Percentiles rank a stretch among this genome's conserved stretches.
These are phyloP conservation scores for Azemiops feae DNA, from an alignment of 2,113 vertebrate species.

Conservation along the genomic window DNA sequence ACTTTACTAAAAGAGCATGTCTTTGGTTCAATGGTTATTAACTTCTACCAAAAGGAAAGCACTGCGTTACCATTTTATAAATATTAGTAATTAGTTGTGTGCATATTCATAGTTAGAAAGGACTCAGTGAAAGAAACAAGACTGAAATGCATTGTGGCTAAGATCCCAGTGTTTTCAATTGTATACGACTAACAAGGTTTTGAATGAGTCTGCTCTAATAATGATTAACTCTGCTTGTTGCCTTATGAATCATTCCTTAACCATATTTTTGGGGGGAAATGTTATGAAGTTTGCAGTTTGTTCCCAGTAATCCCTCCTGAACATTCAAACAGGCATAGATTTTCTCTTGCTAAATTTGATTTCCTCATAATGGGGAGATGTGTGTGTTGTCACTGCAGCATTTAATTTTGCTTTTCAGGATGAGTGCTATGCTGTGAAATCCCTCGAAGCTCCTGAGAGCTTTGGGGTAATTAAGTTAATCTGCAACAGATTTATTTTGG, in stretches of 20 bases:
- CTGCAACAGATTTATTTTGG: slow-evolving; percentile 61
- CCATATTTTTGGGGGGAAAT: neutral
- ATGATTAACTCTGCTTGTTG: neutral
- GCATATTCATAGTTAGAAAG: neutral
- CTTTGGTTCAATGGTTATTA: neutral
- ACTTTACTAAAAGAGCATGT: neutral
- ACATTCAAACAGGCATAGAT: neutral
- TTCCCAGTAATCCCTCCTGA: neutral
- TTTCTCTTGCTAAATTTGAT: slow-evolving; percentile 4
- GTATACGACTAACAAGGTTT: neutral
- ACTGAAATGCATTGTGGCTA: neutral
- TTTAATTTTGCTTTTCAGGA: slow-evolving; percentile 13
- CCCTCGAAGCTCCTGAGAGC: slow-evolving; percentile 30
- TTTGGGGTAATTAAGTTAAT: slow-evolving; percentile 59
- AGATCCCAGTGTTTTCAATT: neutral
- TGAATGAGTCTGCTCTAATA: neutral
- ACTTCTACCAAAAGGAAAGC: neutral
- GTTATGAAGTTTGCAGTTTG: neutral
- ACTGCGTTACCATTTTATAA: neutral
- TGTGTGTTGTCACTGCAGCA: slow-evolving; percentile 10
- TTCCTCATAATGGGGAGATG: neutral
- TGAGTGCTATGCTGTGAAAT: slow-evolving; percentile 47
- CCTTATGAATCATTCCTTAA: neutral
- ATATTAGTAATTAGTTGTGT: neutral
- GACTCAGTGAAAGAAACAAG: neutral